phyloP scores from a whole-genome alignment of 2,888 invertebrate species.

The Colostygia pectinataria region DNA sequence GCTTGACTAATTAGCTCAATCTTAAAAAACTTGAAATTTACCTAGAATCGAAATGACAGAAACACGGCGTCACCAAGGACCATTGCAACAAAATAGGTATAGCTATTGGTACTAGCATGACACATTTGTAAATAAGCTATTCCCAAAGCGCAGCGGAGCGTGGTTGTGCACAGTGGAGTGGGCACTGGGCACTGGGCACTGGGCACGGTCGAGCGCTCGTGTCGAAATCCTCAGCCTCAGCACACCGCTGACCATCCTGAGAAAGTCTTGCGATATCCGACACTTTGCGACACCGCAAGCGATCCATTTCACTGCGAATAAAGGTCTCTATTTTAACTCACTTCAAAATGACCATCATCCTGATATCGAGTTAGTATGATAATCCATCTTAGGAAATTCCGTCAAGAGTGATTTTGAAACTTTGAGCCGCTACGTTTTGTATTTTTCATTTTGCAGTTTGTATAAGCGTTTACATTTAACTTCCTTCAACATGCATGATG shows the following conservation, averaged over 20 bases:
- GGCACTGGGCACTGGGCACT: constrained; percentile 28
- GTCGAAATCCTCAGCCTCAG: constrained; percentile 6
- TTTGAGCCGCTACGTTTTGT: too few relatives aligned
- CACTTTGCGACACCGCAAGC: constrained; percentile 6
- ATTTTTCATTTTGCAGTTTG: too few relatives aligned
- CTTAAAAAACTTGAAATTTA: too few relatives aligned
- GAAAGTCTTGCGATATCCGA: constrained; percentile 34
- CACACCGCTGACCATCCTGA: constrained; percentile 32
- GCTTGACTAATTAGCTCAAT: too few relatives aligned
- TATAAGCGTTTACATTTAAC: too few relatives aligned
- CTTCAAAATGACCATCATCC: background rate
- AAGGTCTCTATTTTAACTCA: background rate
- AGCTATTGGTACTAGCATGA: background rate
- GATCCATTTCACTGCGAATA: constrained; percentile 1
- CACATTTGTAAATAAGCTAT: constrained; percentile 21
- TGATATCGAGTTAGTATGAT: background rate
- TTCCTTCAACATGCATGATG: too few relatives aligned
- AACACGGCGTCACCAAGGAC: too few relatives aligned
- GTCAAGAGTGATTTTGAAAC: too few relatives aligned
- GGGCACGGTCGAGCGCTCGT: constrained; percentile 20
- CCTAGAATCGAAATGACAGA: too few relatives aligned
- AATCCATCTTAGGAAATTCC: too few relatives aligned
- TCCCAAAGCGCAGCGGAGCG: constrained; percentile 42
- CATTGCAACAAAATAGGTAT: background rate
- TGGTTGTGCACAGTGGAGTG: constrained; percentile 35